Evolutionary conservation across 2,797 vertebrate species (phyloP), one percentile per base, ranked within the genome.

Genomic region (Forpus xanthops): DNA sequence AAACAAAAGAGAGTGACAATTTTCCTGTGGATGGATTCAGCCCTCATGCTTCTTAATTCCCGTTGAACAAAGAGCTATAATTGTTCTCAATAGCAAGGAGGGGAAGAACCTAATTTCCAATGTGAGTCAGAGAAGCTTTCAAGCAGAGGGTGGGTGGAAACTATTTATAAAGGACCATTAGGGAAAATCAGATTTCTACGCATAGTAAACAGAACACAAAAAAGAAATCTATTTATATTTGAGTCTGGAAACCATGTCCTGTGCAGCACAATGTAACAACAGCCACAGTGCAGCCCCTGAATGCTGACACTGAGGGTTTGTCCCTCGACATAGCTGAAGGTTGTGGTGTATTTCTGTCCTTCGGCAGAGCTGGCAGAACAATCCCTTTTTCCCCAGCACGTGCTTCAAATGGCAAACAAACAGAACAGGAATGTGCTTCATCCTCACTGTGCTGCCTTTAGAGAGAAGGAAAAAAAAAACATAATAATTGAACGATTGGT

Each of bases 1-100:
- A 95, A 96, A 97, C 96, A 96, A 97, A 96, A 83, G 91, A 87
- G 82, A 96, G 92, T 93, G 95, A 96, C 96, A 96, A 94, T 94
- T 97, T 93, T 92, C 90, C 95, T 92, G 94, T 83, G 94, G 95
- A 92, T 94, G 93, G 96, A 97, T 97, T 95, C 93, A 96, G 93
- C 95, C 96, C 94, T 96, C 76, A 21, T 84, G 96, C 95, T 96
- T 95, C 94, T 97, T 94, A 96, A 97, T 97, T 96, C 96, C 94
- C 47, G 37, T 52, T 25, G 94, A 97, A 97, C 96, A 96, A 97
- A 96, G 94, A 93, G 96, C 94, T 90, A 81, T 96, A 96, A 97
- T 96, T 97, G 96, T 96, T 96, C 96, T 97, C 94, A 95, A 91
- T 94, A 95, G 91, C 73, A 76, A 95, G 94, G 93, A 96, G 93